Conservation (phyloP, 1,140 invertebrate species). For the Eubasilissa regina region DNA sequence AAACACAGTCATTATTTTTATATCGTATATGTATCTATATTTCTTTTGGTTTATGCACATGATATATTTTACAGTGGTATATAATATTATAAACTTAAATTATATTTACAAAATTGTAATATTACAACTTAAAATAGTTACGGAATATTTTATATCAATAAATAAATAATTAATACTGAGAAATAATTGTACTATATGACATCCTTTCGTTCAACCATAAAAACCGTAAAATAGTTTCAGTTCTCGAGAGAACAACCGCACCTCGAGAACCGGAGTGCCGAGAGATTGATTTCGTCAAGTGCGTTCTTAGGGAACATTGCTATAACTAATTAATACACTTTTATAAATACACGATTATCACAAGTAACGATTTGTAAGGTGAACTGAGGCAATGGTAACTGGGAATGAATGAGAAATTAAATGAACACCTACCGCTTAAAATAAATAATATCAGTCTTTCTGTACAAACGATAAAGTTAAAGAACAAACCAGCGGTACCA, state of each 20-base stretch:
- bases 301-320: too few species aligned
- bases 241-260: too few species aligned
- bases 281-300: slow-evolving; percentile 13
- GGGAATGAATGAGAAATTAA: slow-evolving; percentile 23
- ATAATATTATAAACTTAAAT: slow-evolving; percentile 14
- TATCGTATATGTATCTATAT: slow-evolving; percentile 33
- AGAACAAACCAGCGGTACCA: neutral
- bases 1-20: slow-evolving; percentile 17
- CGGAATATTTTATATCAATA: slow-evolving; percentile 12
- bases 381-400: slow-evolving; percentile 53
- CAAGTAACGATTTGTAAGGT: slow-evolving; percentile 41
- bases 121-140: slow-evolving; percentile 17
- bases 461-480: slow-evolving; percentile 40
- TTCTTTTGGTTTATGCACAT: slow-evolving; percentile 40
- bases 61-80: slow-evolving; percentile 29
- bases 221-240: neutral
- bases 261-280: neutral
- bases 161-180: slow-evolving; percentile 44
- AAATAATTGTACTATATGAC: slow-evolving; percentile 40
- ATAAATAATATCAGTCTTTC: slow-evolving; percentile 56
- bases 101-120: slow-evolving; percentile 16
- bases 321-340: neutral
- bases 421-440: neutral
- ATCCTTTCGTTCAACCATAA: neutral
- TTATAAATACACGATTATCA: slow-evolving; percentile 46